These are phyloP conservation scores for Agraylea sexmaculata DNA, from an alignment of 1,140 invertebrate species.

Conservation along the genomic window DNA sequence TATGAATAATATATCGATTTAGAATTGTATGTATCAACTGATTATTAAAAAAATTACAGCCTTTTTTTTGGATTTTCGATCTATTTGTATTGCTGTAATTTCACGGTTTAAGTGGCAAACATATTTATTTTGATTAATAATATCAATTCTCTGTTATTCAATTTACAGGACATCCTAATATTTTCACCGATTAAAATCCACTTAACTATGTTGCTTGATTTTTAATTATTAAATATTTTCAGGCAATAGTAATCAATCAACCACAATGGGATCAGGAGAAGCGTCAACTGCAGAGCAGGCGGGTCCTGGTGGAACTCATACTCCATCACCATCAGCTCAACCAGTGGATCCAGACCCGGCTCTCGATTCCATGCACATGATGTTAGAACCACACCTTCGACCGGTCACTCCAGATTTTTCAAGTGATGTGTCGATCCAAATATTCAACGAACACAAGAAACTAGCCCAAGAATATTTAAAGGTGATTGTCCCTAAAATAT, in stretches of 20 bases:
- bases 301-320: slow-evolving; percentile 24
- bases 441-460: slow-evolving; percentile 77
- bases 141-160: too few species aligned
- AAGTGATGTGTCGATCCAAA: slow-evolving; percentile 63
- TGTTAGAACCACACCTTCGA: slow-evolving; percentile 65
- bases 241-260: slow-evolving; percentile 30
- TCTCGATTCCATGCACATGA: slow-evolving; percentile 58
- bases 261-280: slow-evolving; percentile 24
- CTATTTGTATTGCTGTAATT: slow-evolving; percentile 1
- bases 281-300: slow-evolving; percentile 12
- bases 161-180: background rate
- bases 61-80: too few species aligned
- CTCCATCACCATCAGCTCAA: slow-evolving; percentile 17
- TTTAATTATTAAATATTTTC: slow-evolving; percentile 9
- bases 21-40: too few species aligned
- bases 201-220: background rate
- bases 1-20: too few species aligned
- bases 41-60: too few species aligned
- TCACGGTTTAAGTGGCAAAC: background rate
- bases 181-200: background rate
- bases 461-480: slow-evolving; percentile 63
- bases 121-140: too few species aligned
- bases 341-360: slow-evolving; percentile 40
- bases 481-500: slow-evolving; percentile 37
- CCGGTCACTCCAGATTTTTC: slow-evolving; percentile 68